Base-by-base conservation (phyloP, 2,113 vertebrate genomes). In the Aphyosemion australe region DNA sequence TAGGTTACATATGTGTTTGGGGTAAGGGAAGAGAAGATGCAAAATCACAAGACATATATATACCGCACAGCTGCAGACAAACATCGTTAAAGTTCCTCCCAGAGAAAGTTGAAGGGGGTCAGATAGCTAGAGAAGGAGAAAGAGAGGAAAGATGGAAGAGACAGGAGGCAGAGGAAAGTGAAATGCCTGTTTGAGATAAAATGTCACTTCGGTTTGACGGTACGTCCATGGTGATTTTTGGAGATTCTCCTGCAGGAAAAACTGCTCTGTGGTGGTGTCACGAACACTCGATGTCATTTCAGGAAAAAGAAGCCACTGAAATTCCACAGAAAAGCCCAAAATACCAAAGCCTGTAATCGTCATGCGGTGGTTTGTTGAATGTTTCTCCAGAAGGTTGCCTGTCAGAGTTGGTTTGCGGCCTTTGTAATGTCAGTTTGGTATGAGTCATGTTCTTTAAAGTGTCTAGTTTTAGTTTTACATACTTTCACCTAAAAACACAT, bases 31-130 rank as follows among this genome's bases (percentile, higher is more conserved):
- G 91, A 93, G 93, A 93, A 92, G 93, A 95, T 95, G 95, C 93
- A 93, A 92, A 93, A 92, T 94, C 94, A 96, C 95, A 95, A 96
- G 95, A 96, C 96, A 92, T 92, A 94, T 92, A 94, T 94, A 95
- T 94, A 96, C 94, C 94, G 94, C 94, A 96, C 93, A 93, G 94
- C 95, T 94, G 94, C 93, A 93, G 95, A 97, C 94, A 89, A 92
- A 95, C 93, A 94, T 94, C 84, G 95, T 93, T 90, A 95, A 97
- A 93, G 94, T 88, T 94, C 94, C 94, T 95, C 94, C 93, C 79
- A 90, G 95, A 85, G 83, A 87, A 83, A 94, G 92, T 90, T 88
- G 84, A 85, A 90, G 61, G 65, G 82, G 89, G 78, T 75, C 57
- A 65, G 67, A 77, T 78, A 72, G 72, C 41, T 41, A 79, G 66